Percentiles rank a stretch among this genome's conserved stretches.
Conservation (phyloP, 1,140 invertebrate species). For the Colletes gigas region DNA sequence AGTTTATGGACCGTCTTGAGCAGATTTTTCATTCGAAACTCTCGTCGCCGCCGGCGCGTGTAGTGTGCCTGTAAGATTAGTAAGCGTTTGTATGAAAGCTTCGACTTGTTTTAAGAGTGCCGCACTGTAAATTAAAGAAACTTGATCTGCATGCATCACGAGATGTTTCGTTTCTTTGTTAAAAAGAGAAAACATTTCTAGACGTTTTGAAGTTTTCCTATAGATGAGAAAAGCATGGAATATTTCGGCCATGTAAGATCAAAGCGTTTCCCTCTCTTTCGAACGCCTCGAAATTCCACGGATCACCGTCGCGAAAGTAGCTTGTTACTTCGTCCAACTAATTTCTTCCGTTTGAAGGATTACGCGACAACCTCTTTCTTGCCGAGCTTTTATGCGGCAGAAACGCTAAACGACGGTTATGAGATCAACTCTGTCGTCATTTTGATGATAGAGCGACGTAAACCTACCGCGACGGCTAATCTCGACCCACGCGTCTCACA, state of each 20-base stretch:
- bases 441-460: too few relatives aligned
- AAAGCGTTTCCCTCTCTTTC: slow-evolving; percentile 30
- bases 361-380: too few relatives aligned
- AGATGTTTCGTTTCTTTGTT: slow-evolving; percentile 55
- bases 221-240: slow-evolving; percentile 53
- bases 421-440: too few relatives aligned
- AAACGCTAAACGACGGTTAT: too few relatives aligned
- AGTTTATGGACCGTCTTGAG: too few relatives aligned
- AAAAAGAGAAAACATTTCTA: slow-evolving; percentile 48
- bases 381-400: too few relatives aligned
- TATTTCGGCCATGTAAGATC: slow-evolving; percentile 42
- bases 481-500: too few relatives aligned
- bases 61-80: slow-evolving; percentile 61
- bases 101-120: slow-evolving; percentile 59
- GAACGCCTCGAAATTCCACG: not conserved
- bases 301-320: not conserved
- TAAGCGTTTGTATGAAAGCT: slow-evolving; percentile 66
- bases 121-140: slow-evolving; percentile 58
- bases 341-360: too few relatives aligned
- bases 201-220: slow-evolving; percentile 53
- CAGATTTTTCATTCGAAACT: not conserved
- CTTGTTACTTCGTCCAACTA: too few relatives aligned
- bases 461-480: too few relatives aligned
- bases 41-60: slow-evolving; percentile 21
- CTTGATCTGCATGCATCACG: slow-evolving; percentile 60